Percentiles rank a stretch among this genome's conserved stretches.
phyloP scores from a whole-genome alignment of 1,140 invertebrate species.

The Drosophila malerkotliana region DNA sequence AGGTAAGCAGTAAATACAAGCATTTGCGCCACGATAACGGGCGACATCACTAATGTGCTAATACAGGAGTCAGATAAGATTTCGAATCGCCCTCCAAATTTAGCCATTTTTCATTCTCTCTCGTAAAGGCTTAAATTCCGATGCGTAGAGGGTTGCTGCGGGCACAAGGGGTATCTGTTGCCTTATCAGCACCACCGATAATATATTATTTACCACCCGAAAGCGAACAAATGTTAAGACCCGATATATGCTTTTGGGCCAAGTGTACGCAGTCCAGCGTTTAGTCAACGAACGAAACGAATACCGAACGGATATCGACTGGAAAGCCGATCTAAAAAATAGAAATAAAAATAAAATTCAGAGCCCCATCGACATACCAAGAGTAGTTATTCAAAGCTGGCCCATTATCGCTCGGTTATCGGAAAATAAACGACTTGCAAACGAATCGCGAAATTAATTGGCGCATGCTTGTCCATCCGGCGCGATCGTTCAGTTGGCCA shows the following conservation, averaged over 20 bases:
- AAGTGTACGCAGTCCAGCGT: constrained; percentile 18
- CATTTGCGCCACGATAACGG: constrained; percentile 35
- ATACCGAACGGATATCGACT: constrained; percentile 67
- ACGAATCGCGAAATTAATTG: constrained; percentile 57
- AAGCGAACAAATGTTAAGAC: constrained; percentile 29
- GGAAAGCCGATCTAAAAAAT: constrained; percentile 16
- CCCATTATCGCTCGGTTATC: constrained; percentile 66
- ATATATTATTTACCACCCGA: constrained; percentile 53
- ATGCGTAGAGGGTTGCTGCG: not conserved
- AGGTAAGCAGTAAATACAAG: constrained; percentile 30
- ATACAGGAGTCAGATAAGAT: constrained; percentile 57
- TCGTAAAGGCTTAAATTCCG: constrained; percentile 16
- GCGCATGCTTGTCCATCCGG: constrained; percentile 49
- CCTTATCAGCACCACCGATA: constrained; percentile 67
- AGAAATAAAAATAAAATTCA: constrained; percentile 41
- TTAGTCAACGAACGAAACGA: constrained; percentile 77
- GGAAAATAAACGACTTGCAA: constrained; percentile 49
- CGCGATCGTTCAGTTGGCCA: constrained; percentile 52
- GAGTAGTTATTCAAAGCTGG: constrained; percentile 54
- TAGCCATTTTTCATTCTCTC: constrained; percentile 25
- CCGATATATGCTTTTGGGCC: constrained; percentile 62
- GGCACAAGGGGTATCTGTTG: not conserved
- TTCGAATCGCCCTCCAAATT: constrained; percentile 13
- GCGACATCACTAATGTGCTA: constrained; percentile 63
- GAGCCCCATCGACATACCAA: constrained; percentile 30